These are phyloP conservation scores for Matsumyia berberina DNA, from an alignment of 2,888 invertebrate species.

Conservation along the genomic window DNA sequence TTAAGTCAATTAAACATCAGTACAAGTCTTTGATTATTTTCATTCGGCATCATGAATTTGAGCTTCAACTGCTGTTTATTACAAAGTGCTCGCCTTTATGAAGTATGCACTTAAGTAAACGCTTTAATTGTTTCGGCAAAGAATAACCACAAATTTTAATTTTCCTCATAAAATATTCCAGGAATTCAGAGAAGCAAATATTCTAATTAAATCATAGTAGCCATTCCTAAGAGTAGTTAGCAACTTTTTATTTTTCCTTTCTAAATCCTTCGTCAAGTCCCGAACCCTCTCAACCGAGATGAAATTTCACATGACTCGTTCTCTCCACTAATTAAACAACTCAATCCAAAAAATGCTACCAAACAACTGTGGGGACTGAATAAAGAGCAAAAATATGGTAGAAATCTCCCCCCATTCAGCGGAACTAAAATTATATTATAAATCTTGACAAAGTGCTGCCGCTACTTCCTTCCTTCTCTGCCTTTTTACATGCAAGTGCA, in stretches of 20 bases:
- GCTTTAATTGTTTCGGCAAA: no score
- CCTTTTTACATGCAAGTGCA: constrained; percentile 29
- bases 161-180: no score
- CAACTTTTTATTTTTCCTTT: neutral
- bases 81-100: no score
- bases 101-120: no score
- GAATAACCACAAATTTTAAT: no score
- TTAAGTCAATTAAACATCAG: no score
- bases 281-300: neutral
- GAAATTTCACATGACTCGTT: neutral
- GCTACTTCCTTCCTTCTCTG: constrained; percentile 13
- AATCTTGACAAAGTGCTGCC: constrained; percentile 34
- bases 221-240: neutral
- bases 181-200: no score
- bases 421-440: constrained; percentile 34
- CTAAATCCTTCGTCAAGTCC: no score
- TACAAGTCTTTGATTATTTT: no score
- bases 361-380: neutral
- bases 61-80: no score
- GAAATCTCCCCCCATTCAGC: neutral
- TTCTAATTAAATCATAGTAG: no score
- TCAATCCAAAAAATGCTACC: neutral
- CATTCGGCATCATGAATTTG: no score
- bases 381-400: neutral
- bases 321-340: neutral